These are phyloP conservation scores for Pangasius sanitwongsei DNA, from an alignment of 2,797 vertebrate species.

Conservation along the genomic window DNA sequence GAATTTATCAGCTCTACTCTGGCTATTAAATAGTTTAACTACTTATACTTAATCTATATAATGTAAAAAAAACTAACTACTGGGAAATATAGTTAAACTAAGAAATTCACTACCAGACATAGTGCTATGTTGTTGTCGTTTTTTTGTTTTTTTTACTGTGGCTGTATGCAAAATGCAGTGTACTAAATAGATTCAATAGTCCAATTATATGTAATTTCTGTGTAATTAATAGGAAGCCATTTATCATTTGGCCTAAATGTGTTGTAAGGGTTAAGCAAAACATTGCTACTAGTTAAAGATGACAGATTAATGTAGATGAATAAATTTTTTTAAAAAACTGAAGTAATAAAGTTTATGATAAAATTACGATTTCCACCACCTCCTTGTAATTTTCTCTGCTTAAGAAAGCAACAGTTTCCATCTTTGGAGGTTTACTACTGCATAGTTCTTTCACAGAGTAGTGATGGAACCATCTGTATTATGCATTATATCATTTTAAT, in stretches of 20 bases:
- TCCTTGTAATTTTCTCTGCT: neutral
- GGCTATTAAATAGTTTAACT: neutral
- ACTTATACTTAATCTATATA: neutral
- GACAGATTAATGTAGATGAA: neutral
- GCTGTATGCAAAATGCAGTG: neutral
- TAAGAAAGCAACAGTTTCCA: neutral
- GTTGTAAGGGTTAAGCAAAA: neutral
- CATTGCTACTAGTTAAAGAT: neutral
- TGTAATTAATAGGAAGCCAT: neutral
- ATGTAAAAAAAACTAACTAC: neutral
- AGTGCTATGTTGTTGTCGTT: neutral
- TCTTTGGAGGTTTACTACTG: neutral
- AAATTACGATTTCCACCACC: neutral
- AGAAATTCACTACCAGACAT: neutral
- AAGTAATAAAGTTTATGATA: neutral
- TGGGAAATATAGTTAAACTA: neutral
- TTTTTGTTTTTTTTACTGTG: neutral
- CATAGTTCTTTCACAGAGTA: neutral
- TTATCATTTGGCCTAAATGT: neutral
- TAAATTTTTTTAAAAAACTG: neutral
- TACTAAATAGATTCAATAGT: neutral
- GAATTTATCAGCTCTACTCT: neutral
- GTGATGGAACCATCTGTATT: neutral
- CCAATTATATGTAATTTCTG: neutral
- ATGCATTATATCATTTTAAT: slow-evolving; percentile 6